Base-by-base conservation (phyloP, 92 coral and sea anemone genomes). In the Parazoanthus swiftii region DNA sequence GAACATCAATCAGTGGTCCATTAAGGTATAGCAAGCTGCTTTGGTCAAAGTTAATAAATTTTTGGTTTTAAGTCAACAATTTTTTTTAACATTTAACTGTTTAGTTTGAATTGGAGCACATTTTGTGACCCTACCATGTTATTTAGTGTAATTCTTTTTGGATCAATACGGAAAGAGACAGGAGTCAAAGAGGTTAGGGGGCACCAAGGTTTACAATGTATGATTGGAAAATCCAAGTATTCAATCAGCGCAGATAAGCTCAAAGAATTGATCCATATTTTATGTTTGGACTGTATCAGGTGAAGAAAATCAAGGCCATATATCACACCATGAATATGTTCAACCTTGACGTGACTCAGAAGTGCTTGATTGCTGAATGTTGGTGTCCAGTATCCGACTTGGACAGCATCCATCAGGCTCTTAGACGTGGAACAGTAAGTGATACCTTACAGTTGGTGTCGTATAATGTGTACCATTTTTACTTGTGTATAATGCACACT, bases 291-390 rank as follows among this genome's bases (percentile, higher is more conserved):
- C 50, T 38, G 18, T 81, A 54, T 39, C 68, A 96, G 99, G 99
- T 97, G 58, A 95, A 93, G 94, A 97, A 97, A 89, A 97, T 97
- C 85, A 97, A 97, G 86, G 99, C 99, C 36, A 97, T 97, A 70
- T 97, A 97, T 88, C 99, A 97, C 85, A 97, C 99, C 70, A 97
- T 97, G 99, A 97, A 97, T 92, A 97, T 95, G 99, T 97, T 97
- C 86, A 97, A 97, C 85, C 93, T 97, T 86, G 99, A 97, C 81
- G 99, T 97, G 84, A 97, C 99, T 21, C 99, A 97, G 86, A 97
- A 97, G 89, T 97, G 99, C 77, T 90, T 97, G 67, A 97, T 97
- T 90, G 99, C 99, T 15, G 99, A 97, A 85, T 97, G 99, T 75
- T 97, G 99, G 99, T 97, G 99, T 85, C 99, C 99, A 72, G 99